Conservation (phyloP, 2,797 vertebrate genomes). For the Pseudocheirus occidentalis region DNA sequence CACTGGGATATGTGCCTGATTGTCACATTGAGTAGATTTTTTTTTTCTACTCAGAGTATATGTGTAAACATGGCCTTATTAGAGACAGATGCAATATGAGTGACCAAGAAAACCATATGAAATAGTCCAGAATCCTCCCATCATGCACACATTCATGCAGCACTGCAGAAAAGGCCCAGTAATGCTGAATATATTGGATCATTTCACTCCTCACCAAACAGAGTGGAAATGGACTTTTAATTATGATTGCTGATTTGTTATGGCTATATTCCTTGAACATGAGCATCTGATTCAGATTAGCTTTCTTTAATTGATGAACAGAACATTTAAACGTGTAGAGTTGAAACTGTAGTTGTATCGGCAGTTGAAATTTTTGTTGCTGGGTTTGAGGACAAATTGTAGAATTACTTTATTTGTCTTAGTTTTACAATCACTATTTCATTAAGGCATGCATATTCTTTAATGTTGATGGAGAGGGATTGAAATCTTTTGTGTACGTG, state of each 20-base stretch:
- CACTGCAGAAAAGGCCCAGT: background rate
- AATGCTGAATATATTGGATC: background rate
- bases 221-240: slow-evolving; percentile 65
- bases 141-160: slow-evolving; percentile 22
- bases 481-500: slow-evolving; percentile 73
- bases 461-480: slow-evolving; percentile 63
- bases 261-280: slow-evolving; percentile 46
- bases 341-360: slow-evolving; percentile 55
- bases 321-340: slow-evolving; percentile 58
- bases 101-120: background rate
- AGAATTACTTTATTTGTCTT: slow-evolving; percentile 67
- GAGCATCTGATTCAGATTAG: slow-evolving; percentile 68
- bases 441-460: slow-evolving; percentile 67
- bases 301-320: slow-evolving; percentile 73
- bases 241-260: slow-evolving; percentile 46
- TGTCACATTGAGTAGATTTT: slow-evolving; percentile 5
- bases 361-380: slow-evolving; percentile 37
- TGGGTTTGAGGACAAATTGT: slow-evolving; percentile 50
- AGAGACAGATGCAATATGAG: background rate
- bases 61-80: slow-evolving; percentile 4
- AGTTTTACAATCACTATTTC: slow-evolving; percentile 76
- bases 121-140: background rate
- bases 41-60: background rate
- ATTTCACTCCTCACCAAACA: slow-evolving; percentile 46
- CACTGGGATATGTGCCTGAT: background rate